Percentiles rank a stretch among this genome's conserved stretches.
These are phyloP conservation scores for Ips nitidus DNA, from an alignment of 1,140 invertebrate genomes.

Conservation along the genomic window DNA sequence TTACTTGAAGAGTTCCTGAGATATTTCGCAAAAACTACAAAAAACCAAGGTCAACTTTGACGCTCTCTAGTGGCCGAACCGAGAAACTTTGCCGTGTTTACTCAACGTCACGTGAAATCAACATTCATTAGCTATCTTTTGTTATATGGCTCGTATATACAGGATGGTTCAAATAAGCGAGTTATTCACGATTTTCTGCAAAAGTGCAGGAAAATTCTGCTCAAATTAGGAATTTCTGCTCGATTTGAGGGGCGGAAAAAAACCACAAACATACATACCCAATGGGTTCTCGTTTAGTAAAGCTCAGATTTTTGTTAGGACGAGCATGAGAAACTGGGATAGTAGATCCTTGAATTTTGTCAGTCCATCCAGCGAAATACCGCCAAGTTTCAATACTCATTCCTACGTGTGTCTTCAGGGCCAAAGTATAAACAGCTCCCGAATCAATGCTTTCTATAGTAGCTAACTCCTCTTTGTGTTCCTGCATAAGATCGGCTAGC, in stretches of 20 bases:
- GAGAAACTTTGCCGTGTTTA: too few species aligned
- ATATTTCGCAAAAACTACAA: too few species aligned
- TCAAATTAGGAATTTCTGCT: too few species aligned
- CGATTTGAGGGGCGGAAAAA: background rate
- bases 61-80: background rate
- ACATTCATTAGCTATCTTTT: too few species aligned
- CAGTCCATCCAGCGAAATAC: constrained; percentile 93
- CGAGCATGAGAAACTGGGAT: constrained; percentile 87
- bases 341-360: constrained; percentile 91
- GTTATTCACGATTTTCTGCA: background rate
- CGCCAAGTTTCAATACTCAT: constrained; percentile 94
- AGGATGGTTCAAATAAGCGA: background rate
- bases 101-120: too few species aligned
- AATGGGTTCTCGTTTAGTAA: constrained; percentile 88
- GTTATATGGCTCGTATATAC: too few species aligned
- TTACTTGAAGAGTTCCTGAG: background rate
- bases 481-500: constrained; percentile 90
- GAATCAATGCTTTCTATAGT: constrained; percentile 92
- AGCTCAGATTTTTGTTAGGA: constrained; percentile 86
- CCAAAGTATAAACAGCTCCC: constrained; percentile 93
- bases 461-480: constrained; percentile 91
- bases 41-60: too few species aligned
- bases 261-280: constrained; percentile 55
- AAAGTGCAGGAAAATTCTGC: background rate
- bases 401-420: constrained; percentile 90